These are phyloP conservation scores for Heterodera schachtii DNA, from an alignment of 1,140 invertebrate species.

Conservation along the genomic window DNA sequence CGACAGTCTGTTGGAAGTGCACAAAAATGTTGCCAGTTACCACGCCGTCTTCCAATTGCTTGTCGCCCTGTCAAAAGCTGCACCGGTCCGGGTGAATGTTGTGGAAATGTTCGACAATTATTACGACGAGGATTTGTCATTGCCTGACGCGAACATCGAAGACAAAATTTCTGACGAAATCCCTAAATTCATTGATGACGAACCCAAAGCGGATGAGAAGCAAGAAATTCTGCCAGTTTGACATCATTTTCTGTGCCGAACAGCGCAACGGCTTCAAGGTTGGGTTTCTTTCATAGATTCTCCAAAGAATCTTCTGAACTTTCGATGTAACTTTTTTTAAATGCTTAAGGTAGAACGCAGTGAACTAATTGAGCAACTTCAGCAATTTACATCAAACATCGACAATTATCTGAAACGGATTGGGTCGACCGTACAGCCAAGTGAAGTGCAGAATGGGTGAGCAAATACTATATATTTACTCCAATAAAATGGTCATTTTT, in stretches of 20 bases:
- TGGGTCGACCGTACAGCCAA: background rate
- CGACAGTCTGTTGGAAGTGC: constrained; percentile 31
- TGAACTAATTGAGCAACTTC: background rate
- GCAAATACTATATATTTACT: too few species aligned
- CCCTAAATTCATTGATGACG: constrained; percentile 24
- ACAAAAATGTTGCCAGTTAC: constrained; percentile 19
- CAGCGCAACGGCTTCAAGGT: background rate
- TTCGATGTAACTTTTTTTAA: too few species aligned
- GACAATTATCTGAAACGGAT: constrained; percentile 23
- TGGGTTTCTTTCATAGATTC: too few species aligned
- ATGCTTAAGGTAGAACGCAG: background rate
- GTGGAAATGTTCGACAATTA: constrained; percentile 11
- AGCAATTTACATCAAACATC: constrained; percentile 1
- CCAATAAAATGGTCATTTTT: background rate
- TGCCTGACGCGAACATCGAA: background rate
- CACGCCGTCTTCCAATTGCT: constrained; percentile 29
- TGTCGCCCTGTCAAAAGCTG: background rate
- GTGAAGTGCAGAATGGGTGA: constrained; percentile 1
- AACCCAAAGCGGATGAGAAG: background rate
- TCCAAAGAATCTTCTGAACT: too few species aligned
- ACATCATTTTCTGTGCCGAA: constrained; percentile 13
- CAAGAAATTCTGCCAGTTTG: constrained; percentile 17
- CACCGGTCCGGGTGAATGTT: constrained; percentile 9
- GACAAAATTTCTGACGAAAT: background rate
- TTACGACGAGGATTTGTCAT: background rate